Evolutionary conservation across 2,797 vertebrate genomes (phyloP).

Genomic region (Phoeniculus purpureus): DNA sequence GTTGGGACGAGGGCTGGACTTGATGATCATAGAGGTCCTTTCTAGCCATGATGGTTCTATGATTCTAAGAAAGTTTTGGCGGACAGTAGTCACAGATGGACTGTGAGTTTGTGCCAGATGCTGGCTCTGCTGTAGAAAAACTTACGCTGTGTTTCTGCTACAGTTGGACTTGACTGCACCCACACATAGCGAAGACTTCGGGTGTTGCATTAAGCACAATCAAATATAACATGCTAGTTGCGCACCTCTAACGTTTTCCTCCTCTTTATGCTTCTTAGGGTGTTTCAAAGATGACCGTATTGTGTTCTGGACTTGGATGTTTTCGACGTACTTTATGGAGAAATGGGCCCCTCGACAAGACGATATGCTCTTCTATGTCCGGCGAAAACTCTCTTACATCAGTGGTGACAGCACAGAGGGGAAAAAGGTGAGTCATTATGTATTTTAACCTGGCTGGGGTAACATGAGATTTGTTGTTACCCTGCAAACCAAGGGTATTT

Average conservation of each 20-base stretch:
- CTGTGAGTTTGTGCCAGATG: neutral
- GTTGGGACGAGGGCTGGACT: too few relatives aligned
- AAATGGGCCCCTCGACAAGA: conserved; percentile 91
- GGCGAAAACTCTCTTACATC: conserved; percentile 85
- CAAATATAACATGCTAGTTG: neutral
- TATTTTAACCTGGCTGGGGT: neutral
- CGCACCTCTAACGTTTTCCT: neutral
- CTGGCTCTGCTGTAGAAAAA: neutral
- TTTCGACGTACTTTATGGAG: conserved; percentile 98
- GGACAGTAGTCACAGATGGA: rapidly evolving
- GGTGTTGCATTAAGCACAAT: neutral
- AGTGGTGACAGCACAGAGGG: conserved; percentile 79
- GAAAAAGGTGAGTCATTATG: conserved; percentile 81
- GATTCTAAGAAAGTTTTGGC: neutral
- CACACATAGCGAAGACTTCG: rapidly evolving
- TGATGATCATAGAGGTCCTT: too few relatives aligned
- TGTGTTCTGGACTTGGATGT: conserved; percentile 99
- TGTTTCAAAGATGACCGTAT: conserved; percentile 97
- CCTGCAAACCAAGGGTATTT: neutral
- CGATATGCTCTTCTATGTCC: conserved; percentile 97
- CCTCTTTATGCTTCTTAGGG: conserved; percentile 73
- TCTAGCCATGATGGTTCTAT: too few relatives aligned
- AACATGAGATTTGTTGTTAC: neutral
- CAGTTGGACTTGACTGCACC: neutral
- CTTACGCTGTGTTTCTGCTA: neutral